These are phyloP conservation scores for Lytechinus pictus DNA, from an alignment of 35 echinoderm and acorn worm genomes.

Conservation along the genomic window DNA sequence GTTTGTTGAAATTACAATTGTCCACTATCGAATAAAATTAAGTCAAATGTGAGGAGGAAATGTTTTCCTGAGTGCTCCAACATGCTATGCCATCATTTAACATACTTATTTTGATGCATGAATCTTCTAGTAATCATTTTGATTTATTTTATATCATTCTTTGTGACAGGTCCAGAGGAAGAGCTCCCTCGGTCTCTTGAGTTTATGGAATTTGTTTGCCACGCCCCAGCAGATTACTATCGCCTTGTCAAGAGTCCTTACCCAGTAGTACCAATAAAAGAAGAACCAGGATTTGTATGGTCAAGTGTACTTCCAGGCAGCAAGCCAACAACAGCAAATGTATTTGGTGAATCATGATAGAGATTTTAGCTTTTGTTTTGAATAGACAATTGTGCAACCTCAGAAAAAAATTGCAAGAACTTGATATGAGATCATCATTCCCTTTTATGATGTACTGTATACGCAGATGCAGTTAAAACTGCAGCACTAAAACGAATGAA, in stretches of 20 bases:
- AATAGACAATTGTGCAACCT: not conserved
- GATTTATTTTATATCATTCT: not conserved
- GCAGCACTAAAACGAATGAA: not conserved
- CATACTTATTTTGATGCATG: no score
- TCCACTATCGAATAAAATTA: no score
- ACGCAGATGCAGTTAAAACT: not conserved
- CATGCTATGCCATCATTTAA: no score
- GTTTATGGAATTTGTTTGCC: slow-evolving; percentile 96
- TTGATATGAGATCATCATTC: not conserved
- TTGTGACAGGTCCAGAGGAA: slow-evolving; percentile 89
- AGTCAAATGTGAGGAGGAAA: no score
- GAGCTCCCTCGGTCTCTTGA: slow-evolving; percentile 85
- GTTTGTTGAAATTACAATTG: no score
- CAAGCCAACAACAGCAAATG: slow-evolving; percentile 56
- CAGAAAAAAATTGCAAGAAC: not conserved
- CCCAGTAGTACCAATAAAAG: slow-evolving; percentile 64
- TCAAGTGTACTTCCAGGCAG: slow-evolving; percentile 75
- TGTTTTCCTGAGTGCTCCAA: no score
- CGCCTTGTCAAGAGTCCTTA: slow-evolving; percentile 73
- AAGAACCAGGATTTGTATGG: slow-evolving; percentile 87
- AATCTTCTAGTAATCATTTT: not conserved
- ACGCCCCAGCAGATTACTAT: slow-evolving; percentile 89
- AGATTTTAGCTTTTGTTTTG: not conserved
- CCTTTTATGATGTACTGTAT: not conserved
- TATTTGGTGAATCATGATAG: slow-evolving; percentile 63